phyloP scores from a whole-genome alignment of 2,113 vertebrate species.

The Ochotona princeps region DNA sequence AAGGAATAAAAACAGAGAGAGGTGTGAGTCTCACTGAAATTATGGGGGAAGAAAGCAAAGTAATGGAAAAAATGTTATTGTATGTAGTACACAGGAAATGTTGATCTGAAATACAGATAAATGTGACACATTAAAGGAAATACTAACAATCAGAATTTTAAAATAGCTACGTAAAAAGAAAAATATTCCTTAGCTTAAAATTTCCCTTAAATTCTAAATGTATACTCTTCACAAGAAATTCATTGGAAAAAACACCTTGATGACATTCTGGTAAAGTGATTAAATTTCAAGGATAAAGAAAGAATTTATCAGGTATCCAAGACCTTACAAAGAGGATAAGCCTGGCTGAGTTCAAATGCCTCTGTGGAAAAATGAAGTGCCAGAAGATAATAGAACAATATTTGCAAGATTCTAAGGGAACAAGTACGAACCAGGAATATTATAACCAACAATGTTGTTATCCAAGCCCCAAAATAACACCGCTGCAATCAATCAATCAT shows the following conservation, averaged over 20 bases:
- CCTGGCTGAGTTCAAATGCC: constrained; percentile 51
- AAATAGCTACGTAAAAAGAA: background rate
- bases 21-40: background rate
- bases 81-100: background rate
- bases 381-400: constrained; percentile 73
- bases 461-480: constrained; percentile 44
- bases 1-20: constrained; percentile 32
- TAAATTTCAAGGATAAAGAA: constrained; percentile 75
- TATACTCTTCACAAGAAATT: constrained; percentile 47
- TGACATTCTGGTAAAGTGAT: constrained; percentile 67
- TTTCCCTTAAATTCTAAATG: constrained; percentile 33
- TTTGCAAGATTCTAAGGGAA: constrained; percentile 64
- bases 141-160: background rate
- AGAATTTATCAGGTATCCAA: constrained; percentile 71
- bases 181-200: constrained; percentile 47
- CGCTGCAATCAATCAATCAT: background rate
- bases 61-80: background rate
- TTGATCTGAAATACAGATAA: background rate
- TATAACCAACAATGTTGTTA: constrained; percentile 29
- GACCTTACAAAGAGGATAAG: constrained; percentile 61
- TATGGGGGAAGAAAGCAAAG: background rate
- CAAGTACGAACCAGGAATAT: constrained; percentile 59
- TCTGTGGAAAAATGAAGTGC: constrained; percentile 65
- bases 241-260: constrained; percentile 44
- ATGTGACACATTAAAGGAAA: background rate